These are phyloP conservation scores for Halocynthia aurantium DNA, from an alignment of 23 tunicate genomes.

Conservation along the genomic window DNA sequence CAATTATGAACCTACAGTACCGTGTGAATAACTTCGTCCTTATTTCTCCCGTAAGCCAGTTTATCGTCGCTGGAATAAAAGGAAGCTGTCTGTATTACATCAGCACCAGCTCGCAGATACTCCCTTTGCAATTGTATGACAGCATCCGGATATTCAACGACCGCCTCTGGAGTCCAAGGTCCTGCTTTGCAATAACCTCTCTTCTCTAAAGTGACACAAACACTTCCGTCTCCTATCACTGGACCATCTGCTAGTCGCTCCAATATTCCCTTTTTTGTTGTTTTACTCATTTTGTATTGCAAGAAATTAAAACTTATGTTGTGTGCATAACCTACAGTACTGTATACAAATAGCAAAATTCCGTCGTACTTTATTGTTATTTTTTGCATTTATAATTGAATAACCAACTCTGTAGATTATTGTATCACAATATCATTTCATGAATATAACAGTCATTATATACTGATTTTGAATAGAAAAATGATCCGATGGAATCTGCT, in stretches of 20 bases:
- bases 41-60: conserved; percentile 12
- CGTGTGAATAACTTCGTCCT: conserved; percentile 8
- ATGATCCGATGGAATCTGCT: too few relatives aligned
- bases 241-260: conserved; percentile 46
- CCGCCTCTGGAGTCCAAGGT: conserved; percentile 36
- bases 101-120: conserved; percentile 16
- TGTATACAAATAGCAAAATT: too few relatives aligned
- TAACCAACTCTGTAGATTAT: too few relatives aligned
- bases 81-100: conserved; percentile 23
- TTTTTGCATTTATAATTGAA: too few relatives aligned
- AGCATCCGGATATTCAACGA: conserved; percentile 20
- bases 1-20: neutral
- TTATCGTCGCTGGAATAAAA: conserved; percentile 27
- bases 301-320: neutral
- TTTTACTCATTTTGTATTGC: neutral
- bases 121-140: conserved; percentile 14
- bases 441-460: too few relatives aligned
- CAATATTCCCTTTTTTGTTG: conserved; percentile 22
- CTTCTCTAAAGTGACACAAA: conserved; percentile 22
- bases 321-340: too few relatives aligned
- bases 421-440: too few relatives aligned
- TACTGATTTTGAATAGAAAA: too few relatives aligned
- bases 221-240: conserved; percentile 22
- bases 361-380: too few relatives aligned
- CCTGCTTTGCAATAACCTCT: conserved; percentile 26